Evolutionary conservation across 2,888 invertebrate species (phyloP), one percentile per base, ranked within the genome.

Genomic region (Torymus aiolomorphi): DNA sequence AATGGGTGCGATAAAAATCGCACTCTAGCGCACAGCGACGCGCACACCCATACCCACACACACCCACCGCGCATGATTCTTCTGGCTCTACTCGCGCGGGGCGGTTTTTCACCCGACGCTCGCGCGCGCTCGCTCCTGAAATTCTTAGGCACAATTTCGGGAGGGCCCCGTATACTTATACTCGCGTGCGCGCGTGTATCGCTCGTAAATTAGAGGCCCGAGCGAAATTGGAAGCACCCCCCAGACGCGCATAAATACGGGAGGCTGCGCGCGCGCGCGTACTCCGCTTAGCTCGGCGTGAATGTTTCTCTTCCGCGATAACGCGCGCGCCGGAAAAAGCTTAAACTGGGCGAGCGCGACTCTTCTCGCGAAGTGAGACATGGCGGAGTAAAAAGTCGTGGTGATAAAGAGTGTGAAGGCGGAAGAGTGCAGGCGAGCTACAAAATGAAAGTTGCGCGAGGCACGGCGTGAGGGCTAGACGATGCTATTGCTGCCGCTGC

Each of bases 191-290:
- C 31, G 31, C 31, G 31, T 3, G 31, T n/a, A 75, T 61, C 18
- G 62, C 62, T 62, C 75, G 16, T 63, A 70, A 70, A 70, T 76
- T 70, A 70, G n/a, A 56, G 57, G 52, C 49, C 24, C n/a, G 31
- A 10, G 63, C 18, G 16, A 63, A 76, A 76, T 54, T 57, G 63
- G 54, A 57, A 70, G 57, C 56, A 42, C 14, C 42, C 62, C 62
- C 76, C 2, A 31, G 76, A 42, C 20, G 42, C 62, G 61, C 76
- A 69, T 76, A 69, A 76, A 76, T 67, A 76, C 24, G 3, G 14
- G 24, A 18, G 51, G 16, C 8, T 10, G n/a, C n/a, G n/a, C n/a
- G n/a, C n/a, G n/a, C n/a, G n/a, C n/a, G 10, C 20, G 2, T 2
- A 8, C 59, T n/a, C 42, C 59, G 69, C 42, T 56, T 14, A 42